Base-by-base conservation (phyloP, 1,140 invertebrate species). In the Drosophila leontia region DNA sequence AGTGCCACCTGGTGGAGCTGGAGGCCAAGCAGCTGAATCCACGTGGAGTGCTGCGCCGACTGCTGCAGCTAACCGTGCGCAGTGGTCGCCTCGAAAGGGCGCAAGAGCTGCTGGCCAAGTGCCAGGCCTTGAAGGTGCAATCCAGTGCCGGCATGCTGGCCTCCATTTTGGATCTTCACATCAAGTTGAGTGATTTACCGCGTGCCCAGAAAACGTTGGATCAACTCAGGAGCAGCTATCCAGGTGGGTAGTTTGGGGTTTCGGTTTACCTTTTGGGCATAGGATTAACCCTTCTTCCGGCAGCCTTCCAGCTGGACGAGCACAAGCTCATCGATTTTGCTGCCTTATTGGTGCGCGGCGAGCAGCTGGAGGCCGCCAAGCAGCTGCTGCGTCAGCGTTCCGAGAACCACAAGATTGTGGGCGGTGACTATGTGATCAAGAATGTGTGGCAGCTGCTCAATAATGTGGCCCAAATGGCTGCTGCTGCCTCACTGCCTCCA, bases 261-360 rank as follows among this genome's bases (percentile, higher is more conserved):
- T 3, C 3, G 3, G 8, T 6, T 29, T 9, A 1, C 0, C 8
- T 13, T 7, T 1, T 3, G 7, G 19, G 19, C 1, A 29, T 0
- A 2, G 0, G 3, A 26, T 3, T 29, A 29, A 48, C 8, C 2
- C 32, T 2, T 3, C 3, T 13, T 6, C 9, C 34, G 64, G 5
- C 44, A 92, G 64, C 81, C 3, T 94, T 94, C 69, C 64, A 62
- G n/a, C 70, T 95, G 7, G 94, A 95, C 72, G 91, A 86, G 57
- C 93, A 91, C 47, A 95, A 95, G 80, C 82, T 94, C 37, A 78
- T 95, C 13, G 91, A 93, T 68, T 94, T 91, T 29, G 94, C 93
- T 2, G 88, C 72, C 1, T 65, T 93, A 2, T 60, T 95, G n/a
- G 82, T 94, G 0, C 70, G 93, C 7, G 65, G 92, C 12, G 67